Percentiles rank a stretch among this genome's conserved stretches.
These are phyloP conservation scores for Hermatobates lingyangjiaoensis DNA, from an alignment of 1,140 invertebrate genomes.

Conservation along the genomic window DNA sequence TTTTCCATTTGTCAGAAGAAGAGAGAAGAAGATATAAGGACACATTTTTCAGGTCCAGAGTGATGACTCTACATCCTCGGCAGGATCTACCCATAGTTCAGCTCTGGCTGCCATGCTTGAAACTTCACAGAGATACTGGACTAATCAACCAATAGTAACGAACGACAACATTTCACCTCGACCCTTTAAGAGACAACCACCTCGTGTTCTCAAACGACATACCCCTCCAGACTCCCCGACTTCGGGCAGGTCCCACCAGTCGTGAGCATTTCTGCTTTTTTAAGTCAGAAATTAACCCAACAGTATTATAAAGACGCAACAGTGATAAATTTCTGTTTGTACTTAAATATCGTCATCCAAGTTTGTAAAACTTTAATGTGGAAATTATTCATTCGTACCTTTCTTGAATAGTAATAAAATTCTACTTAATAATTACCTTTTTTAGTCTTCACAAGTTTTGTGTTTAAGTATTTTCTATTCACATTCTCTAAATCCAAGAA, in stretches of 20 bases:
- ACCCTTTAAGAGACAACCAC: conserved; percentile 27
- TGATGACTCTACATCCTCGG: conserved; percentile 13
- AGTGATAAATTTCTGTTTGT: too few relatives aligned
- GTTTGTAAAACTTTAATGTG: too few relatives aligned
- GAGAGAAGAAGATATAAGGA: background rate
- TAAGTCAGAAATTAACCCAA: too few relatives aligned
- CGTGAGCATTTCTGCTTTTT: too few relatives aligned
- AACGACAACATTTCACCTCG: conserved; percentile 30
- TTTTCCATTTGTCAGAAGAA: background rate
- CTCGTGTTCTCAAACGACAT: conserved; percentile 7
- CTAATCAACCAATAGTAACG: conserved; percentile 22
- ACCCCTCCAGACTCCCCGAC: conserved; percentile 20
- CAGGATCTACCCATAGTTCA: conserved; percentile 27
- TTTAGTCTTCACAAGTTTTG: too few relatives aligned
- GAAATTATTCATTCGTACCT: too few relatives aligned
- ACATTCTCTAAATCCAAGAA: too few relatives aligned
- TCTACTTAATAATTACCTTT: too few relatives aligned
- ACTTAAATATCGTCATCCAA: too few relatives aligned
- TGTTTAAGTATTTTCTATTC: too few relatives aligned
- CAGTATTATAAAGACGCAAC: too few relatives aligned
- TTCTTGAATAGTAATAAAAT: too few relatives aligned
- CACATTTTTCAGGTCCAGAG: conserved; percentile 2
- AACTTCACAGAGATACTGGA: conserved; percentile 26
- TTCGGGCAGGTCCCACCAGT: conserved; percentile 17
- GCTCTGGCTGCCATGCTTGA: conserved; percentile 21